Percentiles rank a stretch among this genome's conserved stretches.
Evolutionary conservation across 2,888 invertebrate genomes (phyloP).

Genomic region (Heteromurus nitidus): DNA sequence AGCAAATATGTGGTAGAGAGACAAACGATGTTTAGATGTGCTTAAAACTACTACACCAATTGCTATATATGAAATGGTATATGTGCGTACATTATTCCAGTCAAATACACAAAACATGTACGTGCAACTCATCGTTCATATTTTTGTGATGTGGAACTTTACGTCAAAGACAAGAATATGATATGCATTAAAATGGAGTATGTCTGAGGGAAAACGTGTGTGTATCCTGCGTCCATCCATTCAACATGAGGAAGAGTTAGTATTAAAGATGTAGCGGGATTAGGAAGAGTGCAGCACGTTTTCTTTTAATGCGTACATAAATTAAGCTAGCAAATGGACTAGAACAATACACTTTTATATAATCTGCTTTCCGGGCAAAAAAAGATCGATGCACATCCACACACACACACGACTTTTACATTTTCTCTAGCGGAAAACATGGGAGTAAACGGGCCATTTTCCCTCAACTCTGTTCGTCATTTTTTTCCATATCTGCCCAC

Average conservation of each 20-base stretch:
- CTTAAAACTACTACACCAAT: too few species aligned
- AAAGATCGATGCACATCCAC: conserved; percentile 36
- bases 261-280: conserved; percentile 16
- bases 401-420: not conserved
- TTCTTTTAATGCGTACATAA: conserved; percentile 43
- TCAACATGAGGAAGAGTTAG: not conserved
- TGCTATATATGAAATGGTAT: too few species aligned
- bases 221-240: not conserved
- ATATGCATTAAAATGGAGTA: conserved; percentile 3
- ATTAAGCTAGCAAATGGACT: conserved; percentile 46
- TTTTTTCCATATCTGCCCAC: not conserved
- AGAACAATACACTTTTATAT: conserved; percentile 29
- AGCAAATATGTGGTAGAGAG: too few species aligned
- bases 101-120: too few species aligned
- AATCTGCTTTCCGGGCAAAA: conserved; percentile 14
- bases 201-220: not conserved
- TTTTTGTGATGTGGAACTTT: not conserved
- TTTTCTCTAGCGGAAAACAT: too few species aligned
- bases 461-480: not conserved
- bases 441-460: too few species aligned
- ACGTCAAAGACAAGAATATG: not conserved
- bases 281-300: conserved; percentile 38
- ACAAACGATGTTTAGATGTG: too few species aligned
- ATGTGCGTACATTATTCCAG: too few species aligned
- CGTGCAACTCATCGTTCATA: too few species aligned